Conservation (phyloP, 2,888 invertebrate species). For the Pollenia amentaria region DNA sequence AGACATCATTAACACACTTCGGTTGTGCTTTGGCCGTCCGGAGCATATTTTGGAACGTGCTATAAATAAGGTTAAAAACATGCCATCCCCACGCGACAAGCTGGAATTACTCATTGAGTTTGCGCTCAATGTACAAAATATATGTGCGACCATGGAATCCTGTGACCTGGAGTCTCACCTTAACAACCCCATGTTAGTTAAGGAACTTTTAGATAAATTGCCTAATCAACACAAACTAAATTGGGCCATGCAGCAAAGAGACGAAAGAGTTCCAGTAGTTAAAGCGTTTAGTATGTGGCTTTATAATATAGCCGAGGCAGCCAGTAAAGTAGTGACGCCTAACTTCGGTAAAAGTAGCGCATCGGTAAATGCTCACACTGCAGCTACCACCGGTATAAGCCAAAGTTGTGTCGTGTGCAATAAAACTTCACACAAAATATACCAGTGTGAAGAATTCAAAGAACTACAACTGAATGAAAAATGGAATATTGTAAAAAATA, state of each 20-base stretch:
- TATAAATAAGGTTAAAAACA: too few species aligned
- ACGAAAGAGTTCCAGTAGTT: background rate
- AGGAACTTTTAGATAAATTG: background rate
- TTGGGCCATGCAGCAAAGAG: constrained; percentile 39
- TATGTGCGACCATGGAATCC: too few species aligned
- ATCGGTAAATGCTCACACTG: background rate
- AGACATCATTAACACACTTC: constrained; percentile 32
- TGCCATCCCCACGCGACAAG: too few species aligned
- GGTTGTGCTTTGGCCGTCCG: too few species aligned
- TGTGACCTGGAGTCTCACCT: too few species aligned
- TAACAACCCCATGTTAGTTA: too few species aligned
- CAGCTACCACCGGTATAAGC: background rate
- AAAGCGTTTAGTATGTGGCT: constrained; percentile 42
- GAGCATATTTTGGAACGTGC: too few species aligned
- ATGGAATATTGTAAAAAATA: background rate
- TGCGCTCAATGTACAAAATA: too few species aligned
- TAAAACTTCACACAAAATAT: background rate
- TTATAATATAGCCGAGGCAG: constrained; percentile 36
- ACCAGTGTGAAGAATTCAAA: background rate
- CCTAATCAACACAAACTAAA: constrained; percentile 27
- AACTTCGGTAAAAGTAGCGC: background rate
- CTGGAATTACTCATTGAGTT: too few species aligned
- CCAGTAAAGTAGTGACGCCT: constrained; percentile 34
- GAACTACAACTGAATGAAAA: constrained; percentile 3
- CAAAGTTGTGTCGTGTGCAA: constrained; percentile 27